Percentiles rank a stretch among this genome's conserved stretches.
phyloP scores from a whole-genome alignment of 2,797 vertebrate genomes.

The Forpus xanthops region DNA sequence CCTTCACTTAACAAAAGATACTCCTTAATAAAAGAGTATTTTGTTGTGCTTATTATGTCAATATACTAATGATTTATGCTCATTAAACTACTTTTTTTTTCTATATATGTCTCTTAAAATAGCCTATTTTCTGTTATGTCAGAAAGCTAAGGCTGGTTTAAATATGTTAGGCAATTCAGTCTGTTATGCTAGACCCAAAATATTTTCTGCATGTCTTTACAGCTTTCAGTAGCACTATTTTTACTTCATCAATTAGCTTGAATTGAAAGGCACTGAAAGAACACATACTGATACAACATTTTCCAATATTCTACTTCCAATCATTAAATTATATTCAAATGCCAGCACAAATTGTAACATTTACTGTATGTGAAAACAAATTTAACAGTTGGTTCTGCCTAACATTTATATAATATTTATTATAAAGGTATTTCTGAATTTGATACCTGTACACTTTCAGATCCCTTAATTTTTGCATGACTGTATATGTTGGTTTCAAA shows the following conservation, averaged over 20 bases:
- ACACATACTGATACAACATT: slow-evolving; percentile 30
- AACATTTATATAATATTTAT: slow-evolving; percentile 49
- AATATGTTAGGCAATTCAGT: not conserved
- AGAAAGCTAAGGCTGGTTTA: not conserved
- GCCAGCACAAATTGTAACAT: slow-evolving; percentile 10
- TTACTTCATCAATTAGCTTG: slow-evolving; percentile 23
- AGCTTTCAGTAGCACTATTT: slow-evolving; percentile 6
- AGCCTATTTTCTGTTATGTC: not conserved
- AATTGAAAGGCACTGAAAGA: not conserved
- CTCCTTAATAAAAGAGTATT: not conserved
- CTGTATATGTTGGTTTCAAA: slow-evolving; percentile 14
- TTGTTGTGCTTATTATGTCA: not conserved
- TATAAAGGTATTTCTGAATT: not conserved
- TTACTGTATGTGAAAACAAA: slow-evolving; percentile 33
- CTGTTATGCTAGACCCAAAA: not conserved
- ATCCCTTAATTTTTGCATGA: not conserved
- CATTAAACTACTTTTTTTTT: not conserved
- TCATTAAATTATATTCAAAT: slow-evolving; percentile 46
- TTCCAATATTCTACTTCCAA: slow-evolving; percentile 29
- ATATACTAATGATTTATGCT: not conserved
- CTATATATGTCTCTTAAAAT: not conserved
- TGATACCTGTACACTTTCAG: not conserved
- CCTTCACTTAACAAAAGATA: not conserved
- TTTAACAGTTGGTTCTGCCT: slow-evolving; percentile 10
- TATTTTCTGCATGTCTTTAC: not conserved